Evolutionary conservation across 2,888 invertebrate species (phyloP).

Genomic region (Sinelater perroti): DNA sequence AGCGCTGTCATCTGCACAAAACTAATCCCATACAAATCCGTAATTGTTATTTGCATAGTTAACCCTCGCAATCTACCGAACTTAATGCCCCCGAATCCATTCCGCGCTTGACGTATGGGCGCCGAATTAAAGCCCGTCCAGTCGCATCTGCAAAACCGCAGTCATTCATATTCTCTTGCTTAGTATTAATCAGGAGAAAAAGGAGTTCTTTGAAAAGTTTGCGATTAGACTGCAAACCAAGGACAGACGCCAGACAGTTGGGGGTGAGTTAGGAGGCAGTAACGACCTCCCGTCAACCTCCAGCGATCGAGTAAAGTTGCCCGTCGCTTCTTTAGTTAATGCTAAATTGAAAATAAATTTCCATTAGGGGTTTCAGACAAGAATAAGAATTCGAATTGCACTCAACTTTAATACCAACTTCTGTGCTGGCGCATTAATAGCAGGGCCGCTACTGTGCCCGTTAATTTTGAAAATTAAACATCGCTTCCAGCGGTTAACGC

Average conservation of each 20-base stretch:
- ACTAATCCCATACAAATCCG: slow-evolving; percentile 33
- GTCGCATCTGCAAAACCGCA: too few relatives aligned
- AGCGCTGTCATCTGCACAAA: slow-evolving; percentile 37
- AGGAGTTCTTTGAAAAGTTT: slow-evolving; percentile 24
- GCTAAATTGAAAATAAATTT: too few relatives aligned
- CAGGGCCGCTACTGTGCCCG: too few relatives aligned
- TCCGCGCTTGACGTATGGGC: slow-evolving; percentile 18
- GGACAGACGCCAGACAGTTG: slow-evolving; percentile 48
- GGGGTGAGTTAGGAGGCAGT: slow-evolving; percentile 46
- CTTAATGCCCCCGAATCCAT: slow-evolving; percentile 23
- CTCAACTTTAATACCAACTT: too few relatives aligned
- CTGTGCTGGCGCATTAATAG: too few relatives aligned
- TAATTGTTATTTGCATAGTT: slow-evolving; percentile 36
- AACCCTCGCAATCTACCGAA: slow-evolving; percentile 27
- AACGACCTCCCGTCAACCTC: slow-evolving; percentile 37
- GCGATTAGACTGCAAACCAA: slow-evolving; percentile 23
- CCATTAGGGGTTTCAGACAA: too few relatives aligned
- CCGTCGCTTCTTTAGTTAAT: too few relatives aligned
- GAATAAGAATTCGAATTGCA: too few relatives aligned
- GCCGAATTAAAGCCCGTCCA: slow-evolving; percentile 6
- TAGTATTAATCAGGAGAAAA: slow-evolving; percentile 22
- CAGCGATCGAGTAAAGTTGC: too few relatives aligned
- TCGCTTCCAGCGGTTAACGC: too few relatives aligned
- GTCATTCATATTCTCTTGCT: slow-evolving; percentile 4
- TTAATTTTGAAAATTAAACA: too few relatives aligned